These are phyloP conservation scores for Cinclus cinclus DNA, from an alignment of 2,113 vertebrate genomes.

Conservation along the genomic window DNA sequence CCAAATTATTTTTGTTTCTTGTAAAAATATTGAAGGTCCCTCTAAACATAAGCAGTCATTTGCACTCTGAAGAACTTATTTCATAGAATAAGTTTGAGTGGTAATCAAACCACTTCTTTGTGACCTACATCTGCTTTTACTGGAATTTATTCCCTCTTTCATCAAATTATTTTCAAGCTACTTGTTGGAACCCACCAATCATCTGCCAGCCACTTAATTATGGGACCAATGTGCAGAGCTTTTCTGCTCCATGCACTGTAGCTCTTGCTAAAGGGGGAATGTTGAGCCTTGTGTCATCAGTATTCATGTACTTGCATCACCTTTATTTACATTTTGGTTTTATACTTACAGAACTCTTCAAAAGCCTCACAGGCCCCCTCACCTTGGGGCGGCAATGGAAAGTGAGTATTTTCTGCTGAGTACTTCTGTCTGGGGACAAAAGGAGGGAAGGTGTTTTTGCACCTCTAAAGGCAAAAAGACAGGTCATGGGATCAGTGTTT, in stretches of 20 bases:
- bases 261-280: slow-evolving; percentile 27
- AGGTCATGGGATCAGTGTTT: background rate
- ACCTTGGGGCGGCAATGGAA: slow-evolving; percentile 94
- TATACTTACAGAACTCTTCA: slow-evolving; percentile 88
- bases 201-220: slow-evolving; percentile 53
- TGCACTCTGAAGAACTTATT: slow-evolving; percentile 39
- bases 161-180: slow-evolving; percentile 65
- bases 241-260: slow-evolving; percentile 6
- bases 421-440: slow-evolving; percentile 58
- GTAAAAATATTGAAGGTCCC: slow-evolving; percentile 33
- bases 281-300: slow-evolving; percentile 53
- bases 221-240: background rate
- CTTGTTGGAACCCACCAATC: slow-evolving; percentile 62
- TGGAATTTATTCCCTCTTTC: slow-evolving; percentile 59
- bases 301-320: slow-evolving; percentile 52
- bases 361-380: slow-evolving; percentile 93
- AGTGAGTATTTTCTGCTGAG: slow-evolving; percentile 83
- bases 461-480: background rate
- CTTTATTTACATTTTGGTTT: slow-evolving; percentile 64
- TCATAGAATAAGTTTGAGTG: slow-evolving; percentile 62
- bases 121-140: slow-evolving; percentile 64
- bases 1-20: background rate
- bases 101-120: slow-evolving; percentile 67
- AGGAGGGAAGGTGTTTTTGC: background rate
- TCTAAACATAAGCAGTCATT: slow-evolving; percentile 46